Conservation (phyloP, 2,797 vertebrate species). For the Xiphorhynchus erythropygius region DNA sequence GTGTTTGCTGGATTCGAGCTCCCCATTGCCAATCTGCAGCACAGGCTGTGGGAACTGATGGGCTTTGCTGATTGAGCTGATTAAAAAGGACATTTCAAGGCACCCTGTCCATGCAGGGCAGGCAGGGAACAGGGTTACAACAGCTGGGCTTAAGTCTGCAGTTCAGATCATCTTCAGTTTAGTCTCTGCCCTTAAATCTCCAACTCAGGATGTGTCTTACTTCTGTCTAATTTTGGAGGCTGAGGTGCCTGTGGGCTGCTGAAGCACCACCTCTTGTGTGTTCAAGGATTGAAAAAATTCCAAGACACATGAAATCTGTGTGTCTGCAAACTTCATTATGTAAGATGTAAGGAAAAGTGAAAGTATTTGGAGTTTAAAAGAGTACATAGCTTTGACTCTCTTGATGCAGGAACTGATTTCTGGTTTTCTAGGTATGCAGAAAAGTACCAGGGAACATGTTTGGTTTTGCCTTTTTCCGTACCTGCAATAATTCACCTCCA, state of each 20-base stretch:
- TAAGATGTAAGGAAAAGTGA: neutral
- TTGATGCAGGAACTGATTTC: neutral
- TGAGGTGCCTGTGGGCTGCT: neutral
- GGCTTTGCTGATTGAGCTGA: neutral
- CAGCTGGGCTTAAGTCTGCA: neutral
- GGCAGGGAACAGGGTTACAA: neutral
- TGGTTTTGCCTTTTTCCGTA: neutral
- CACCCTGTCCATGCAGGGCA: neutral
- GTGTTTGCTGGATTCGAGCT: neutral
- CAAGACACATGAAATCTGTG: accelerated
- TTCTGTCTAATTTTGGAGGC: neutral
- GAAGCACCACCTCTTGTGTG: neutral
- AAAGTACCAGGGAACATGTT: neutral
- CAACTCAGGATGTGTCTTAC: accelerated
- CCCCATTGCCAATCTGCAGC: neutral
- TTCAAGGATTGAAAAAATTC: neutral
- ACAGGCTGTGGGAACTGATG: neutral
- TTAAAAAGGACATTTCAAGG: neutral
- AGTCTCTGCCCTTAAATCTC: neutral
- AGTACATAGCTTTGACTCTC: neutral
- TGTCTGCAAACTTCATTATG: neutral
- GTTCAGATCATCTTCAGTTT: neutral
- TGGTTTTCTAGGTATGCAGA: neutral
- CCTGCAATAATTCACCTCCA: neutral
- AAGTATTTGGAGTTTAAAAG: neutral